phyloP scores from a whole-genome alignment of 2,113 vertebrate species.

The Loxodonta africana region DNA sequence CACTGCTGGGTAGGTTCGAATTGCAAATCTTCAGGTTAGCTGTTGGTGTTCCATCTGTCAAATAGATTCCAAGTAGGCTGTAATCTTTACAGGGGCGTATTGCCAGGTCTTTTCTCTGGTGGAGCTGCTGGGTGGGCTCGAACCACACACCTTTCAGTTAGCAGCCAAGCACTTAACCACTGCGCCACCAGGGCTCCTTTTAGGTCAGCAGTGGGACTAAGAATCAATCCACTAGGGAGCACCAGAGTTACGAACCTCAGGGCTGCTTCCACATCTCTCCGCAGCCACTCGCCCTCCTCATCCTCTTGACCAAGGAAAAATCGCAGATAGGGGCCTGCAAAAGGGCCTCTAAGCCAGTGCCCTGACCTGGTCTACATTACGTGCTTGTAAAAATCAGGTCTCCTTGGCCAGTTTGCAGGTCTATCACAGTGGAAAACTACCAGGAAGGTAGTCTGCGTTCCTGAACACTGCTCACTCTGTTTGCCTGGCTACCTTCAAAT shows the following conservation, averaged over 20 bases:
- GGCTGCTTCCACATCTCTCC: not conserved
- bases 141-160: not conserved
- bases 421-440: slow-evolving; percentile 89
- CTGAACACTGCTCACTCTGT: slow-evolving; percentile 89
- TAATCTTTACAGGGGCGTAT: too few species aligned
- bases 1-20: too few species aligned
- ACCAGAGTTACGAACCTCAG: not conserved
- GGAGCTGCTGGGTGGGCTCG: not conserved
- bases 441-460: slow-evolving; percentile 81
- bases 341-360: slow-evolving; percentile 10
- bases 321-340: slow-evolving; percentile 35
- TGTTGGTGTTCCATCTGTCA: not conserved
- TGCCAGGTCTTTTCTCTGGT: too few species aligned
- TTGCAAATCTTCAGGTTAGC: too few species aligned
- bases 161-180: not conserved
- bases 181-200: too few species aligned
- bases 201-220: not conserved
- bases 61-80: not conserved
- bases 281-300: not conserved
- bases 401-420: slow-evolving; percentile 73
- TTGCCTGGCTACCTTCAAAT: slow-evolving; percentile 85
- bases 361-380: not conserved
- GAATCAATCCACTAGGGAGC: not conserved
- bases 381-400: slow-evolving; percentile 79
- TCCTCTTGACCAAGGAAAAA: slow-evolving; percentile 30